Conservation (phyloP, 2,797 vertebrate genomes). For the Phylloscopus collybita region DNA sequence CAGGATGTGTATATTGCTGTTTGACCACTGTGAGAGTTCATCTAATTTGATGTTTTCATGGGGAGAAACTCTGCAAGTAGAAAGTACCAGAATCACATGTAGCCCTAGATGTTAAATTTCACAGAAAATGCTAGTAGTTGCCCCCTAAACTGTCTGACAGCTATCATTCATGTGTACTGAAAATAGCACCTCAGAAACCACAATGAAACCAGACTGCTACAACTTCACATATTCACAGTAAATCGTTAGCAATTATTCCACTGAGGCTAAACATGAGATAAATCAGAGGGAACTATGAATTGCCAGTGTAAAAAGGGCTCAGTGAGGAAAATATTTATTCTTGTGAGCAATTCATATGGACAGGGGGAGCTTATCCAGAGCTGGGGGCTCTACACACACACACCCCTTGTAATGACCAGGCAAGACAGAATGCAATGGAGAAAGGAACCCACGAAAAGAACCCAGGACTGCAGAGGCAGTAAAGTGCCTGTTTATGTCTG, state of each 20-base stretch:
- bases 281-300: background rate
- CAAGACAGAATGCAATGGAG: background rate
- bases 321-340: background rate
- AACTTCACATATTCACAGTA: background rate
- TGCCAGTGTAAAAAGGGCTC: background rate
- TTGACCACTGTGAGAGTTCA: background rate
- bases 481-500: rapidly evolving
- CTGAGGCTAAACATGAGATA: background rate
- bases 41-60: background rate
- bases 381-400: background rate
- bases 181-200: background rate
- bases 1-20: background rate
- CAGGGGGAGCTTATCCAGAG: background rate
- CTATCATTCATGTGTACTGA: background rate
- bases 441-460: background rate
- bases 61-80: background rate
- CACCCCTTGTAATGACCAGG: background rate
- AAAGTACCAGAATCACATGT: background rate
- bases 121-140: background rate
- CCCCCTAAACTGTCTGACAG: background rate
- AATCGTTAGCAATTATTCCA: background rate
- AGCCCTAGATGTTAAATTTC: background rate
- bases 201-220: background rate
- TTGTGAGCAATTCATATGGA: background rate
- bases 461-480: background rate